Percentiles rank a stretch among this genome's conserved stretches.
Evolutionary conservation across 2,888 invertebrate species (phyloP).

Genomic region (Vanessa cardui): DNA sequence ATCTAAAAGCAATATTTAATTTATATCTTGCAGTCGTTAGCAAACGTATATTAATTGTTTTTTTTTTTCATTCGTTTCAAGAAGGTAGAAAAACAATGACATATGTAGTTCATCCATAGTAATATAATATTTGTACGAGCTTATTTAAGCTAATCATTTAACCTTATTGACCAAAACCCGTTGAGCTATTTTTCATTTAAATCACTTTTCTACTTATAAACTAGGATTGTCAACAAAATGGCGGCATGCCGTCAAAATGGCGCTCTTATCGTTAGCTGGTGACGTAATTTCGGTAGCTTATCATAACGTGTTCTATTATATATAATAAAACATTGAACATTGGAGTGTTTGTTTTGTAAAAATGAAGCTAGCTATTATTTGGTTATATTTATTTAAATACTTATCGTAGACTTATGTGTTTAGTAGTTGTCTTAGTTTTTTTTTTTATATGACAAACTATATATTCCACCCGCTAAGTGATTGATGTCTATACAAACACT

Average conservation of each 20-base stretch:
- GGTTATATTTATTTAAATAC: neutral
- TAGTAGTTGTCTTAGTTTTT: slow-evolving; percentile 7
- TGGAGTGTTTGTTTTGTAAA: slow-evolving; percentile 13
- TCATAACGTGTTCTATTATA: slow-evolving; percentile 6
- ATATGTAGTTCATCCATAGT: too few relatives aligned
- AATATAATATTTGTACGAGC: too few relatives aligned
- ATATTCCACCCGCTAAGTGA: neutral
- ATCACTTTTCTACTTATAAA: neutral
- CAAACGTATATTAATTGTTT: too few relatives aligned
- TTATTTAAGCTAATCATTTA: too few relatives aligned
- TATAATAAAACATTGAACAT: slow-evolving; percentile 4
- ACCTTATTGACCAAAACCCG: too few relatives aligned
- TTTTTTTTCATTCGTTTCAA: too few relatives aligned
- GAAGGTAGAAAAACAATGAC: too few relatives aligned
- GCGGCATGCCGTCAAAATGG: neutral
- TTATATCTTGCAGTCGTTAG: too few relatives aligned
- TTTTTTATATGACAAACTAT: slow-evolving; percentile 13
- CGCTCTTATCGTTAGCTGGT: slow-evolving; percentile 7
- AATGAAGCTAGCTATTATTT: slow-evolving; percentile 4
- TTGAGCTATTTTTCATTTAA: too few relatives aligned
- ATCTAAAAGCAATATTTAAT: too few relatives aligned
- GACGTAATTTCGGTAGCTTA: slow-evolving; percentile 17
- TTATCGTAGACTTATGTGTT: neutral
- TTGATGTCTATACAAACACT: neutral
- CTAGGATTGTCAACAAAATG: neutral